A percentile compares a stretch with the other conserved stretches of the same genome.
These are phyloP conservation scores for Bos taurus DNA, from an alignment of 2,113 vertebrate genomes.

Conservation along the genomic window ARS-UCD2.0 NC_037331.1:62255001-62255500, in stretches of 20 bases:
- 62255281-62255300: background rate
- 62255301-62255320: background rate
- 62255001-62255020: background rate
- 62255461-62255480: background rate
- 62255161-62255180: background rate
- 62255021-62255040: background rate
- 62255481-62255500: conserved; percentile 20
- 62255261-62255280: background rate
- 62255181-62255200: background rate
- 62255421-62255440: background rate
- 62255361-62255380: background rate
- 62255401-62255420: background rate
- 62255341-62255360: background rate
- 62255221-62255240: background rate
- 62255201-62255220: background rate
- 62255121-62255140: background rate
- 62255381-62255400: background rate
- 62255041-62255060: background rate
- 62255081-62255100: background rate
- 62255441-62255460: conserved; percentile 6
- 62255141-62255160: background rate
- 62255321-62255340: background rate
- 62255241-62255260: background rate
- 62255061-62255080: background rate
- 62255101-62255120: background rate